A percentile compares a stretch with the other conserved stretches of the same genome.
Evolutionary conservation across 2,888 invertebrate genomes (phyloP).

Genomic region (Acleris sparsana): DNA sequence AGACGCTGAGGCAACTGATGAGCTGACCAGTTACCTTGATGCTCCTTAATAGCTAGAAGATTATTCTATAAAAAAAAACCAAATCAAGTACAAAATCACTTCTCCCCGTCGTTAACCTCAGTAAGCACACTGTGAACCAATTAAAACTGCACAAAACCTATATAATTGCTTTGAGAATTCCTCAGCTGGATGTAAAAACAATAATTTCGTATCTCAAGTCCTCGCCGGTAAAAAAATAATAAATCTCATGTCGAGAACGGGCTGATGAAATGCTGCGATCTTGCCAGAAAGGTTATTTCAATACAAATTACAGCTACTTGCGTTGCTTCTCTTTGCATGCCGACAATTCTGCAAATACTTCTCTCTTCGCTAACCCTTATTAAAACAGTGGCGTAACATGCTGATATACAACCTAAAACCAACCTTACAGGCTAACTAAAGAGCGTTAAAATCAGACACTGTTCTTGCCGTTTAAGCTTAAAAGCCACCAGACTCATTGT

Average conservation of each 20-base stretch:
- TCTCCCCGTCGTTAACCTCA: slow-evolving; percentile 72
- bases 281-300: slow-evolving; percentile 80
- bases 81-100: slow-evolving; percentile 60
- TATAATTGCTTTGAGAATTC: slow-evolving; percentile 81
- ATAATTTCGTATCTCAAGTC: slow-evolving; percentile 81
- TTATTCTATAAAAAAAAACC: slow-evolving; percentile 38
- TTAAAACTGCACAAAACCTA: slow-evolving; percentile 78
- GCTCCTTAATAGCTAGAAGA: slow-evolving; percentile 22
- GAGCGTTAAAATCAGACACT: slow-evolving; percentile 40
- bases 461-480: slow-evolving; percentile 38
- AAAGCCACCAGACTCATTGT: slow-evolving; percentile 31
- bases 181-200: slow-evolving; percentile 79
- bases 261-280: slow-evolving; percentile 78
- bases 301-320: slow-evolving; percentile 82
- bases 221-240: slow-evolving; percentile 77
- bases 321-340: slow-evolving; percentile 73
- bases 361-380: slow-evolving; percentile 66
- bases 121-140: slow-evolving; percentile 66
- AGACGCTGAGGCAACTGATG: neutral
- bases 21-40: slow-evolving; percentile 12
- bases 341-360: slow-evolving; percentile 82
- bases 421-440: slow-evolving; percentile 34
- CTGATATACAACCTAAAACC: slow-evolving; percentile 35
- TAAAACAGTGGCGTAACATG: slow-evolving; percentile 44
- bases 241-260: slow-evolving; percentile 69